Evolutionary conservation across 2,113 vertebrate species (phyloP), one percentile per base, ranked within the genome.

Genomic region (Poicephalus gulielmi): DNA sequence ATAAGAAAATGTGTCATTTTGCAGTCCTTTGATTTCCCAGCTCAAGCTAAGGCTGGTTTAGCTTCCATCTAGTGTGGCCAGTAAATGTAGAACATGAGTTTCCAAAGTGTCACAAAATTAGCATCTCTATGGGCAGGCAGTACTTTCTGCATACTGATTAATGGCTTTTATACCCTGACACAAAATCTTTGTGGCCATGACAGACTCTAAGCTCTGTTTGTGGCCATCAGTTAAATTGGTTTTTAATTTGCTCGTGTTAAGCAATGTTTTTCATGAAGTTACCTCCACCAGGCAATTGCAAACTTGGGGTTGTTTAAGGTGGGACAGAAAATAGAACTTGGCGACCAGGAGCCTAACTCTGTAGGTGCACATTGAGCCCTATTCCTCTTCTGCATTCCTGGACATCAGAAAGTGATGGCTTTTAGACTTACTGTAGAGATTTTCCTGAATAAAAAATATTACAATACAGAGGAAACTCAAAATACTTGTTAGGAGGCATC

Each of bases 111-210:
- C 96, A 97, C 98, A 89, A 96, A 96, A 99, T 99, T 99, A 98
- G 98, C 98, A 99, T 99, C 97, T 99, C 98, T 98, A 98, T 98
- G 98, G 96, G 97, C 94, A 93, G 95, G 98, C 96, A 97, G 95
- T 97, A 94, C 97, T 97, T 97, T 97, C 97, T 98, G 98, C 98
- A 99, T 99, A 98, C 98, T 98, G 98, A 99, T 98, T 98, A 96
- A 98, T 98, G 96, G 96, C 98, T 98, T 98, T 98, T 98, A 98
- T 98, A 94, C 96, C 74, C 98, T 98, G 98, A 98, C 97, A 98
- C 98, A 97, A 98, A 98, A 98, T 98, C 98, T 98, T 98, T 98
- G 98, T 98, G 97, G 98, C 96, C 96, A 98, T 95, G 97, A 98
- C 98, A 98, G 98, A 98, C 98, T 95, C 96, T 81, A 90, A 97